Conservation (phyloP, 2,797 vertebrate genomes). For the Cheracebus regulus region DNA sequence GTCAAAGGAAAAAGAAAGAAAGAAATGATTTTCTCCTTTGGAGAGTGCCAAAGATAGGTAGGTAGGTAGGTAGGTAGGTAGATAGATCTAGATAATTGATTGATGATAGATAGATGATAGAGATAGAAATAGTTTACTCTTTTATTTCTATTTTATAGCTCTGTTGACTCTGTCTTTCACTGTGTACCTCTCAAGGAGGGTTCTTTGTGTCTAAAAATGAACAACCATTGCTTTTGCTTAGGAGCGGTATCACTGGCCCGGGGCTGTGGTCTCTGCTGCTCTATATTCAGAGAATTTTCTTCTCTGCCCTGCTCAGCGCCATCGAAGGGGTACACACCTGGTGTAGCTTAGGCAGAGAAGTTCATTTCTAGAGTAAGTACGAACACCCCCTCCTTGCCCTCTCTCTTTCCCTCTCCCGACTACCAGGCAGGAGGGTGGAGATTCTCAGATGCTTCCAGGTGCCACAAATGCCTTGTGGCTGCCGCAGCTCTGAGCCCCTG, state of each 20-base stretch:
- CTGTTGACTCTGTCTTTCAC: not conserved
- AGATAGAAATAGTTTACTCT: not conserved
- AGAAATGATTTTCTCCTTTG: not conserved
- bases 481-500: not conserved
- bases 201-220: not conserved
- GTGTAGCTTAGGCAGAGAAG: not conserved
- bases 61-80: too few relatives aligned
- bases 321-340: fast-evolving
- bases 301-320: not conserved
- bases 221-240: not conserved
- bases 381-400: not conserved
- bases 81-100: too few relatives aligned
- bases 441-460: not conserved
- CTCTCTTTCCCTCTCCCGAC: not conserved
- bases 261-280: too few relatives aligned
- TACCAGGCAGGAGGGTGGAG: not conserved
- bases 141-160: not conserved
- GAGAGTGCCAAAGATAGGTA: too few relatives aligned
- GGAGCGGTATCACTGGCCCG: too few relatives aligned
- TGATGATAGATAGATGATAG: not conserved
- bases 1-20: too few relatives aligned
- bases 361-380: not conserved
- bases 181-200: not conserved
- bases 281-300: not conserved
- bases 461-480: not conserved